phyloP scores from a whole-genome alignment of 1,140 invertebrate species.

The Leptinotarsa defecta region DNA sequence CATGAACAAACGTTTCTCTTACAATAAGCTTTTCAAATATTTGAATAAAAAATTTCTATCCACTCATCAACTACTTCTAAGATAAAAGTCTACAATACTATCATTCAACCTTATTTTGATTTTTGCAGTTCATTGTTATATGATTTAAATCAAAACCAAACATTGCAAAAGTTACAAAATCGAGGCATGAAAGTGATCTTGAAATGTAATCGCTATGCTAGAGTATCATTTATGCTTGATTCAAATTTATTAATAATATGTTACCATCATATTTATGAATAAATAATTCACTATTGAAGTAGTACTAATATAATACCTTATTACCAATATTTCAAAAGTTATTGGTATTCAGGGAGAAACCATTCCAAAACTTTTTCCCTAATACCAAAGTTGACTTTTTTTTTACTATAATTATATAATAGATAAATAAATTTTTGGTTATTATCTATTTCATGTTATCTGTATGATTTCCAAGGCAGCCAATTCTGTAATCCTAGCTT shows the following conservation, averaged over 20 bases:
- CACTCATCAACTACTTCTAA: neutral
- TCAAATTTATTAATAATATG: neutral
- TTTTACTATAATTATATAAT: no score
- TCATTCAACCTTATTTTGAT: conserved; percentile 5
- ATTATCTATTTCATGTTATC: no score
- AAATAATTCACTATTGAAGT: neutral
- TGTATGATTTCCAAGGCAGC: no score
- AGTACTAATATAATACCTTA: neutral
- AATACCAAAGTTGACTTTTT: no score
- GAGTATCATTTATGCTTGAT: neutral
- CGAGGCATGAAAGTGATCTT: neutral
- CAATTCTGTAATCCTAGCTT: no score
- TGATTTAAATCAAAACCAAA: neutral
- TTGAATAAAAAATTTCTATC: neutral
- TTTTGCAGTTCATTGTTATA: neutral
- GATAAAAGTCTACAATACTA: neutral
- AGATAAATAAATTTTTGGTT: no score
- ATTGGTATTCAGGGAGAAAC: no score
- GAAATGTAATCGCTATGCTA: neutral
- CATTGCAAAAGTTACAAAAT: neutral
- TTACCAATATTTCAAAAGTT: no score
- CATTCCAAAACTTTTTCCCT: no score
- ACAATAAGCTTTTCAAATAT: neutral
- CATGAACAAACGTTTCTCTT: neutral
- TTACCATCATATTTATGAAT: neutral